Evolutionary conservation across 1,140 invertebrate species (phyloP).

Genomic region (Calliphora vicina): DNA sequence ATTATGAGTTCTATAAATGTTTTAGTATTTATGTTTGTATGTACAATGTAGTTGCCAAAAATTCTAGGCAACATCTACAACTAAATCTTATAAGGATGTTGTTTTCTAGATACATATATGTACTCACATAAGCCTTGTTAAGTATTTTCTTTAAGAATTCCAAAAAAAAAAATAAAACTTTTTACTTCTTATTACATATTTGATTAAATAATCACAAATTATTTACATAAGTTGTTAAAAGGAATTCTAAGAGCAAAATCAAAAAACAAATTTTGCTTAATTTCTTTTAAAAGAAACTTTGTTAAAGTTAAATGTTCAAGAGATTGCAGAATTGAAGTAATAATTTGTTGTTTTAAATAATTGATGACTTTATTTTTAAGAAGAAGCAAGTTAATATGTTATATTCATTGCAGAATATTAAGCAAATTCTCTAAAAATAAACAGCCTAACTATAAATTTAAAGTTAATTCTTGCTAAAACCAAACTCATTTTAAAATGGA

Average conservation of each 20-base stretch:
- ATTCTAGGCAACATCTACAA: not conserved
- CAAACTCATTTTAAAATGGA: no score
- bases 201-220: not conserved
- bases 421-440: no score
- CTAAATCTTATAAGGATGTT: not conserved
- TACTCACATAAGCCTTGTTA: not conserved
- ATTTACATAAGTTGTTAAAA: not conserved
- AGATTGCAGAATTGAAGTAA: no score
- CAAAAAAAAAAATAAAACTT: not conserved
- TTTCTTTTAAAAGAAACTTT: not conserved
- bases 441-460: no score
- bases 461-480: no score
- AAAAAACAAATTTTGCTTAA: not conserved
- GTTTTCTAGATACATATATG: not conserved
- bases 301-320: not conserved
- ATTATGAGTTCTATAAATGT: conserved; percentile 5
- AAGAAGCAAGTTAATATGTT: no score
- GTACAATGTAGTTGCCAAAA: not conserved
- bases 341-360: no score
- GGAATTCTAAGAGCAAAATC: not conserved
- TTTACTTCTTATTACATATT: not conserved
- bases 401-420: no score
- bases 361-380: no score
- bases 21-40: not conserved
- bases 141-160: not conserved